These are phyloP conservation scores for Poecile montanus DNA, from an alignment of 2,797 vertebrate genomes.

Conservation along the genomic window DNA sequence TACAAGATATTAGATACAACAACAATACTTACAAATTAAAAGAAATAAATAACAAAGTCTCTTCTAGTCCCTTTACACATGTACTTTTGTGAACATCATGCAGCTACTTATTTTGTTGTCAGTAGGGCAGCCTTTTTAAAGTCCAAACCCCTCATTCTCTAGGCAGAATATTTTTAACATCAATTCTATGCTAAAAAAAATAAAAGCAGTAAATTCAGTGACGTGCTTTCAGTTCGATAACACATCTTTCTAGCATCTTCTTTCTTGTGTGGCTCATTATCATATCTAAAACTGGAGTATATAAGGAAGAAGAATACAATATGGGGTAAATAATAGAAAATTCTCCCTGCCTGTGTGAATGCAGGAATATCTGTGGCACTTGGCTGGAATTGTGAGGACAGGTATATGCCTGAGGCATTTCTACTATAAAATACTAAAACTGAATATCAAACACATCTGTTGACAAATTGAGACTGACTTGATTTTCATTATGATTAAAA, in stretches of 20 bases:
- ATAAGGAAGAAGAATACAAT: neutral
- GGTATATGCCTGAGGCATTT: neutral
- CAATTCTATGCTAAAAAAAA: neutral
- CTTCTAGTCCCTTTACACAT: neutral
- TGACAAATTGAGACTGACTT: neutral
- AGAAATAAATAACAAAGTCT: neutral
- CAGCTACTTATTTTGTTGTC: neutral
- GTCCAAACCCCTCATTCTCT: neutral
- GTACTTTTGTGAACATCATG: neutral
- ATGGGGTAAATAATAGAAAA: neutral
- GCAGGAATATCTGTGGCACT: neutral
- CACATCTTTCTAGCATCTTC: neutral
- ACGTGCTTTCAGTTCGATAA: neutral
- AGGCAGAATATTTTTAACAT: neutral
- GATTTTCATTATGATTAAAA: constrained; percentile 28
- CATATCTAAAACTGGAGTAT: neutral
- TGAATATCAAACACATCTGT: neutral
- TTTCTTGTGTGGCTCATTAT: neutral
- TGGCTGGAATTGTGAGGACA: neutral
- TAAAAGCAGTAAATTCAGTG: neutral
- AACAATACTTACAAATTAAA: neutral
- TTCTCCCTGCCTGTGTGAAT: neutral
- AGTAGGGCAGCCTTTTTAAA: neutral
- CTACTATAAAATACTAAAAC: neutral
- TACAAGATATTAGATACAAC: neutral